Conservation (phyloP, 2,888 invertebrate genomes). For the Chamaedrilus cognettii region DNA sequence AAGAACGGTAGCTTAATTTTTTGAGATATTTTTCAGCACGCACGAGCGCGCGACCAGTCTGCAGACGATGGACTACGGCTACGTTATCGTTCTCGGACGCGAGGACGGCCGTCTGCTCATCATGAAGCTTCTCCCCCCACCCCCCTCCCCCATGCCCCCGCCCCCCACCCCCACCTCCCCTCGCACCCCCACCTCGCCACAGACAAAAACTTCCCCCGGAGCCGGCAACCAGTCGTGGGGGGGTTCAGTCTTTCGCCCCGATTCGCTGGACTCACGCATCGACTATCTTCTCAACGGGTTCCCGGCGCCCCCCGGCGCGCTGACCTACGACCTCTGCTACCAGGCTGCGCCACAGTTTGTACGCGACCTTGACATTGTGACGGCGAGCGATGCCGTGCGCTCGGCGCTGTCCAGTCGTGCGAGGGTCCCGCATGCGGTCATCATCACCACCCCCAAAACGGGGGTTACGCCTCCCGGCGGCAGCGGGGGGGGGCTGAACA, state of each 20-base stretch:
- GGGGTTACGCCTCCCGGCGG: not conserved
- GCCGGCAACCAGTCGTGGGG: not conserved
- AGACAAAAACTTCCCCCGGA: slow-evolving; percentile 9
- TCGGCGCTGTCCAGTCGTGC: slow-evolving; percentile 24
- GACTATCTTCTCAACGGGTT: slow-evolving; percentile 26
- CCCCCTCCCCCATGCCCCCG: too few relatives aligned
- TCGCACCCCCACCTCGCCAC: too few relatives aligned
- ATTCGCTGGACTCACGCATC: slow-evolving; percentile 18
- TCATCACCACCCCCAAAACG: slow-evolving; percentile 19
- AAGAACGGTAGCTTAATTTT: not conserved
- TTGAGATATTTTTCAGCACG: slow-evolving; percentile 20
- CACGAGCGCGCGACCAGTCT: slow-evolving; percentile 34
- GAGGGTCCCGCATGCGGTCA: slow-evolving; percentile 31
- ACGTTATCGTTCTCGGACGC: slow-evolving; percentile 34
- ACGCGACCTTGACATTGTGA: slow-evolving; percentile 28
- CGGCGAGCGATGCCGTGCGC: slow-evolving; percentile 27
- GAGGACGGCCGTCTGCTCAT: slow-evolving; percentile 38
- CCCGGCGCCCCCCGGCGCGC: slow-evolving; percentile 13
- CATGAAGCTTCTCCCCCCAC: slow-evolving; percentile 32
- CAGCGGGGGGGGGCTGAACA: not conserved
- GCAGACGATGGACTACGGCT: slow-evolving; percentile 31
- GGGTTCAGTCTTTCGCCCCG: slow-evolving; percentile 5
- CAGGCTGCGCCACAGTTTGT: slow-evolving; percentile 11
- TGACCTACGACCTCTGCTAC: slow-evolving; percentile 26
- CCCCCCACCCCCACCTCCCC: too few relatives aligned